Evolutionary conservation across 37 sponge, comb jelly and placozoan genomes (phyloP).

Genomic region (Aplysina aerophoba): DNA sequence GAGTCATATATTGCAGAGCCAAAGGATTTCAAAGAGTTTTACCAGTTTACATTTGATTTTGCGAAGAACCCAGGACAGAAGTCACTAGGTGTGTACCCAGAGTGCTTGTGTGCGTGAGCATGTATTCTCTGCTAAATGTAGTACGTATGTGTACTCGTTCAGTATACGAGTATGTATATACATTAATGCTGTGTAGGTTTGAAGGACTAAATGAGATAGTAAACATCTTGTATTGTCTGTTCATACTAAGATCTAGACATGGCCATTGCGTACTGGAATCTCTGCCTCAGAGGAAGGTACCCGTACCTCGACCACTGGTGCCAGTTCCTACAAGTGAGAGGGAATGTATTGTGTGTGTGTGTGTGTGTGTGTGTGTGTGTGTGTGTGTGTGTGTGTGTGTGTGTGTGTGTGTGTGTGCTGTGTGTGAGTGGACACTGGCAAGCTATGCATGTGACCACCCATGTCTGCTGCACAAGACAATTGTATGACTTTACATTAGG

Average conservation of each 20-base stretch:
- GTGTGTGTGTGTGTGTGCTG: background rate
- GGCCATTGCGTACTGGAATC: slow-evolving; percentile 96
- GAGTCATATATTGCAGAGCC: slow-evolving; percentile 85
- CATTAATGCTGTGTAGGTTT: background rate
- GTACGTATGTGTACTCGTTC: background rate
- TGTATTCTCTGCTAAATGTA: too few relatives aligned
- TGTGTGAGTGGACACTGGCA: background rate
- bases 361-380: background rate
- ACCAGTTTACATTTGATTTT: slow-evolving; percentile 94
- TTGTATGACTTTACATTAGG: slow-evolving; percentile 49
- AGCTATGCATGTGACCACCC: background rate
- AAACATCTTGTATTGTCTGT: too few relatives aligned
- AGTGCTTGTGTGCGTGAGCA: background rate
- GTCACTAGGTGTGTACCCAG: slow-evolving; percentile 71
- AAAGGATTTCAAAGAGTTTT: slow-evolving; percentile 92
- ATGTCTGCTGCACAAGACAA: background rate
- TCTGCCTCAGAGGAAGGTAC: slow-evolving; percentile 84
- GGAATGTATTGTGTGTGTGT: background rate
- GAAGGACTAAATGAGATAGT: too few relatives aligned
- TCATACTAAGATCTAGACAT: slow-evolving; percentile 96
- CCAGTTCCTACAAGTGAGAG: slow-evolving; percentile 78
- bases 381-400: background rate
- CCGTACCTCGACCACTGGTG: slow-evolving; percentile 90
- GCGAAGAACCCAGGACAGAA: slow-evolving; percentile 96
- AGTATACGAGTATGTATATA: too few relatives aligned